Percentiles rank a stretch among this genome's conserved stretches.
Evolutionary conservation across 2,888 invertebrate species (phyloP).

Genomic region (Drosophila vallismaia): DNA sequence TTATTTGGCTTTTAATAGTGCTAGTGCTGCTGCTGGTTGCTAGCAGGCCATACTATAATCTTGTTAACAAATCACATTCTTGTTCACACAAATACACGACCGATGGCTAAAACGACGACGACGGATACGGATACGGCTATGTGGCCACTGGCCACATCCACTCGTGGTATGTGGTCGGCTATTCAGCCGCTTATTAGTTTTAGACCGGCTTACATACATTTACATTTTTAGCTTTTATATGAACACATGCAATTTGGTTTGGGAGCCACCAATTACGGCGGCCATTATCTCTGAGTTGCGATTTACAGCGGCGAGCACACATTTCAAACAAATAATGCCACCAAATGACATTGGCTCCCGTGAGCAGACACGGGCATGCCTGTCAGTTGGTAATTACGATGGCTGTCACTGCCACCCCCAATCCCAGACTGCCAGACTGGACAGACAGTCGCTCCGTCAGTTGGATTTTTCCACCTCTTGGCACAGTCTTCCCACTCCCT

Average conservation of each 20-base stretch:
- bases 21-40: conserved; percentile 10
- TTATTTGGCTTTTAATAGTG: conserved; percentile 30
- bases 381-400: conserved; percentile 46
- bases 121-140: conserved; percentile 20
- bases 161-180: conserved; percentile 11
- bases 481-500: conserved; percentile 5
- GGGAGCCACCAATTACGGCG: conserved; percentile 49
- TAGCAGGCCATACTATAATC: conserved; percentile 78
- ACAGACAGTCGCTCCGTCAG: conserved; percentile 26
- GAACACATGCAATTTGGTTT: conserved; percentile 70
- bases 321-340: conserved; percentile 78
- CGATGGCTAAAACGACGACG: conserved; percentile 11
- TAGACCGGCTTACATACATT: conserved; percentile 45
- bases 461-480: conserved; percentile 27
- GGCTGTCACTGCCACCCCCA: conserved; percentile 27
- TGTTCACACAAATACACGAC: conserved; percentile 82
- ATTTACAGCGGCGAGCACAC: conserved; percentile 73
- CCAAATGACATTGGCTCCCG: conserved; percentile 68
- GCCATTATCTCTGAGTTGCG: conserved; percentile 71
- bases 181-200: conserved; percentile 51
- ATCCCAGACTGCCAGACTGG: conserved; percentile 16
- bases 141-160: conserved; percentile 17
- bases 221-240: conserved; percentile 34
- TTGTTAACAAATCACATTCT: conserved; percentile 84
- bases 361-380: conserved; percentile 50